Evolutionary conservation across 2,113 vertebrate species (phyloP).

Genomic region (Stomatorhinus ivindoensis): DNA sequence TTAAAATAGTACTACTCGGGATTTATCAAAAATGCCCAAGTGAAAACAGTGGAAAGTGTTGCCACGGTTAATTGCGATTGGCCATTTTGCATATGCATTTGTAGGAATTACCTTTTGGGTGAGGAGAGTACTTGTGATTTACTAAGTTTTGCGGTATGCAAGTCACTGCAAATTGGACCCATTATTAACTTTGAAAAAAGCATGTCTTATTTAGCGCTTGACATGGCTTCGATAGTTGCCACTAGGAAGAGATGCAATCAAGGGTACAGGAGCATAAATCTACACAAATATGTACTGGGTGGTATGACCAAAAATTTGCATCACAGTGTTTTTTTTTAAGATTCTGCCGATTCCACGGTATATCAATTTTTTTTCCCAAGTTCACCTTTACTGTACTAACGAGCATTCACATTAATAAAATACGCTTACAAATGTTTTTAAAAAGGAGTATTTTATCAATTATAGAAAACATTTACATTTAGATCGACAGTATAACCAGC

Average conservation of each 20-base stretch:
- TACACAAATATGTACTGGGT: neutral
- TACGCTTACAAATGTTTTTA: neutral
- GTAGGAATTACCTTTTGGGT: neutral
- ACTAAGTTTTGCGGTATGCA: neutral
- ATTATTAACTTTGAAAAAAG: neutral
- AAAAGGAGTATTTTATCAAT: neutral
- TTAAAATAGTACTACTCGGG: neutral
- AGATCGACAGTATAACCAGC: neutral
- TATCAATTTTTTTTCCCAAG: neutral
- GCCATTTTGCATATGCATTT: neutral
- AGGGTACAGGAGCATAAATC: neutral
- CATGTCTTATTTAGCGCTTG: neutral
- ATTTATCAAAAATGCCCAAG: neutral
- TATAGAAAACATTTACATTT: neutral
- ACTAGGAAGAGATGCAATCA: neutral
- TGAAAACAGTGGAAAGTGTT: neutral
- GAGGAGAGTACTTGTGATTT: neutral
- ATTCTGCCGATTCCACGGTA: neutral
- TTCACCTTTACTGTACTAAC: neutral
- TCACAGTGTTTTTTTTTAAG: neutral
- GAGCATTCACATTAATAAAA: neutral
- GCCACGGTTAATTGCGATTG: neutral
- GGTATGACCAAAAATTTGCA: neutral
- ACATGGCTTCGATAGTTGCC: neutral
- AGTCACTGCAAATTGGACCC: neutral